Evolutionary conservation across 2,797 vertebrate genomes (phyloP).

Genomic region (Threskiornis aethiopicus): DNA sequence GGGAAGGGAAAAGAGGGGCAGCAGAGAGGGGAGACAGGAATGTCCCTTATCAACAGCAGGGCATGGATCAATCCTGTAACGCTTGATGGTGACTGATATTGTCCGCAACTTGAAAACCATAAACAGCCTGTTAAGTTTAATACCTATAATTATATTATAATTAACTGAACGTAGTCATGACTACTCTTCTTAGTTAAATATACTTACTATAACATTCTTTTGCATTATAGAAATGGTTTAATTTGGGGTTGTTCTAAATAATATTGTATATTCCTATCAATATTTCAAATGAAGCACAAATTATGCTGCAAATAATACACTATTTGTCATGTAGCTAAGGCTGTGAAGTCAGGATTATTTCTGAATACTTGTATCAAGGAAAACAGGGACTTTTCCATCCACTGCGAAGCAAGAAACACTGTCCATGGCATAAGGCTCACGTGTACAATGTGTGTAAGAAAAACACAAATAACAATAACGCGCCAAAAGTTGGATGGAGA

Average conservation of each 20-base stretch:
- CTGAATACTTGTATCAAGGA: not conserved
- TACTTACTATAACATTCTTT: not conserved
- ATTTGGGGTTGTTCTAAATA: not conserved
- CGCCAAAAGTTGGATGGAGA: conserved; percentile 13
- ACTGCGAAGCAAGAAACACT: not conserved
- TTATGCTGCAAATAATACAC: not conserved
- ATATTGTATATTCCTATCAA: not conserved
- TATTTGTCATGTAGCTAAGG: not conserved
- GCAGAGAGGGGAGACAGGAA: not conserved
- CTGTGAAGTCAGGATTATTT: not conserved
- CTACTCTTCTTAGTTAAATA: not conserved
- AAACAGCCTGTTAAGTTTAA: not conserved
- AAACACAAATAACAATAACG: not conserved
- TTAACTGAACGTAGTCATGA: not conserved
- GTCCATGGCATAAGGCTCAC: not conserved
- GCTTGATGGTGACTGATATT: not conserved
- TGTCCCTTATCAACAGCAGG: not conserved
- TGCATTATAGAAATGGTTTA: not conserved
- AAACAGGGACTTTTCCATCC: not conserved
- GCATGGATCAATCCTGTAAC: not conserved
- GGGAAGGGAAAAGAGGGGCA: not conserved
- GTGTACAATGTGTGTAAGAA: not conserved
- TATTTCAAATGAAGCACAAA: not conserved
- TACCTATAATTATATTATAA: not conserved
- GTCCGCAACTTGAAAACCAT: not conserved